phyloP scores from a whole-genome alignment of 2,113 vertebrate species.

The Amazona vittata region DNA sequence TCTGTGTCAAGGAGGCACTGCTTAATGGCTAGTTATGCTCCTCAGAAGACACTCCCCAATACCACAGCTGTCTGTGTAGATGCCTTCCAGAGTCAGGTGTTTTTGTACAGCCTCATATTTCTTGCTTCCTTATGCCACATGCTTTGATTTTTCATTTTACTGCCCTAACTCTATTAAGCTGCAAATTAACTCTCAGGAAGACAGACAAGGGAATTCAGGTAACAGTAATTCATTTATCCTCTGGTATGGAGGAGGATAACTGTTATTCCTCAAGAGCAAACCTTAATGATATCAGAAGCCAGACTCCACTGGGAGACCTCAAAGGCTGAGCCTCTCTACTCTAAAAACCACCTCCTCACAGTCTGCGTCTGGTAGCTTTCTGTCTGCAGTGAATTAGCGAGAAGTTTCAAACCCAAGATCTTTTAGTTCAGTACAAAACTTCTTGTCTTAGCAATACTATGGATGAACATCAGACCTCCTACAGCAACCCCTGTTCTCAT shows the following conservation, averaged over 20 bases:
- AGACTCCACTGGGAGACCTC: background rate
- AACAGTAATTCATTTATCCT: background rate
- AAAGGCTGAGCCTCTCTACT: background rate
- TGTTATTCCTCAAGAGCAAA: background rate
- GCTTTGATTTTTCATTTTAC: background rate
- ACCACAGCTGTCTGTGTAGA: background rate
- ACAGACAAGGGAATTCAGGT: background rate
- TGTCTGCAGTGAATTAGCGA: background rate
- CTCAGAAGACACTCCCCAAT: background rate
- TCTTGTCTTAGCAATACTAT: background rate
- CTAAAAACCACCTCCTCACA: background rate
- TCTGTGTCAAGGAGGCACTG: background rate
- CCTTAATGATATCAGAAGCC: background rate
- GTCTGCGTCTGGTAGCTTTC: background rate
- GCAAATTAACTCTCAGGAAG: background rate
- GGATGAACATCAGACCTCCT: background rate
- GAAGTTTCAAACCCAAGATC: background rate
- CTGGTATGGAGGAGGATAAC: background rate
- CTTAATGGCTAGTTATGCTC: accelerated
- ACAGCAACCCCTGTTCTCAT: background rate
- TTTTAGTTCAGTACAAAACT: background rate
- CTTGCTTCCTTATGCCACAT: background rate
- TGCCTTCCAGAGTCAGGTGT: background rate
- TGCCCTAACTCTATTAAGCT: background rate
- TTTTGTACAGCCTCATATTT: background rate